Evolutionary conservation across 2,113 vertebrate genomes (phyloP).

Genomic region (Chunga burmeisteri): DNA sequence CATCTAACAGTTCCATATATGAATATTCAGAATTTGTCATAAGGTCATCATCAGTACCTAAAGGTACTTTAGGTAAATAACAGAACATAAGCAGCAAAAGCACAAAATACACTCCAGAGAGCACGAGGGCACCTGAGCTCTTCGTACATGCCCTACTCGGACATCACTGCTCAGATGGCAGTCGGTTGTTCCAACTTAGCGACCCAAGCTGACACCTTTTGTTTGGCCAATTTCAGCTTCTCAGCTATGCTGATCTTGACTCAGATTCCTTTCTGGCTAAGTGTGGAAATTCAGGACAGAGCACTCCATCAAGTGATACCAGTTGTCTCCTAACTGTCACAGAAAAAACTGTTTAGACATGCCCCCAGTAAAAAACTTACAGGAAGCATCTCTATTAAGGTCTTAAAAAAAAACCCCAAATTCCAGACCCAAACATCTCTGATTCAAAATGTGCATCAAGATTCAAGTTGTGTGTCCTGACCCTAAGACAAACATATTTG

Average conservation of each 20-base stretch:
- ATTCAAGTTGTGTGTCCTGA: neutral
- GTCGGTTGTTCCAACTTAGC: neutral
- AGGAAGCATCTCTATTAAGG: neutral
- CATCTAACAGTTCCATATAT: neutral
- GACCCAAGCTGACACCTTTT: neutral
- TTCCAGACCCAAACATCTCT: neutral
- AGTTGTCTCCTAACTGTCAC: neutral
- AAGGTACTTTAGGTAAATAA: neutral
- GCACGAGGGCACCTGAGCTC: neutral
- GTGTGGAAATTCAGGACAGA: neutral
- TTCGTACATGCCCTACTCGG: neutral
- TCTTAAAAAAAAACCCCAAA: neutral
- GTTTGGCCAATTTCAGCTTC: neutral
- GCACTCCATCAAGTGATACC: neutral
- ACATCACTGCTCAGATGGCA: neutral
- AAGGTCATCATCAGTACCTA: neutral
- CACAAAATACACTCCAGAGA: neutral
- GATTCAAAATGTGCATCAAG: neutral
- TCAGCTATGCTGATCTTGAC: neutral
- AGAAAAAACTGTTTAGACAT: neutral
- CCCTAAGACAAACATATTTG: neutral
- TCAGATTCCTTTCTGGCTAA: neutral
- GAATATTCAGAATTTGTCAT: neutral
- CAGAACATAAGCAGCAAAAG: neutral
- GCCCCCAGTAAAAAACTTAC: neutral